Evolutionary conservation across 2,113 vertebrate species (phyloP), one percentile per base, ranked within the genome.

Genomic region (Archocentrus centrarchus): DNA sequence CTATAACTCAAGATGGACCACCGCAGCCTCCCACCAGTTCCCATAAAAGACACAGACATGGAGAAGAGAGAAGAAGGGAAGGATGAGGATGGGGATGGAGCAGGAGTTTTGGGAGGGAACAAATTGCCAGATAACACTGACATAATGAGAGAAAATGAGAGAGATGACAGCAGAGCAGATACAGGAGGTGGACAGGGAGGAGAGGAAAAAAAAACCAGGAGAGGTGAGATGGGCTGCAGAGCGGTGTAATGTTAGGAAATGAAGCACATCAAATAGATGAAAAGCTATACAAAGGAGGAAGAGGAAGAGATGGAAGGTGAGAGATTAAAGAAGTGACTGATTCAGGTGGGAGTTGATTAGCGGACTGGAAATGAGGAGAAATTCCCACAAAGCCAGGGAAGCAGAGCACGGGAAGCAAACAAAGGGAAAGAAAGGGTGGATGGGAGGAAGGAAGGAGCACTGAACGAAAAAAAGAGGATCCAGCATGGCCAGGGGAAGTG

Each of bases 301-400:
- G 63, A 27, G 24, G 59, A 17, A 57, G 35, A 73, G 27, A 77
- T 10, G 44, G 47, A 68, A 53, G 75, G 75, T 73, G 78, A 66
- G 78, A 44, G 78, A 22, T 57, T 50, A 59, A 39, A 30, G 55
- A 82, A 53, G 41, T 78, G 76, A 88, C 81, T 75, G 89, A 86
- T 73, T 93, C 87, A 84, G 87, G 78, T 79, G 90, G 90, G 84
- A 94, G 89, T 90, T 93, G 90, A 93, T 94, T 94, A 93, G 90
- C 57, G 82, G 81, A 87, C 60, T 88, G 50, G 85, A 85, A 83
- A 86, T 75, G 18, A 39, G 76, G 83, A 91, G 84, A 84, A 81
- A 93, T 91, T 90, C 85, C 91, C 84, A 50, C 83, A 79, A 77
- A 85, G 77, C 58, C 59, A 44, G 39, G 75, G 83, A 86, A 85